phyloP scores from a whole-genome alignment of 2,113 vertebrate species.

The Burhinus bistriatus region DNA sequence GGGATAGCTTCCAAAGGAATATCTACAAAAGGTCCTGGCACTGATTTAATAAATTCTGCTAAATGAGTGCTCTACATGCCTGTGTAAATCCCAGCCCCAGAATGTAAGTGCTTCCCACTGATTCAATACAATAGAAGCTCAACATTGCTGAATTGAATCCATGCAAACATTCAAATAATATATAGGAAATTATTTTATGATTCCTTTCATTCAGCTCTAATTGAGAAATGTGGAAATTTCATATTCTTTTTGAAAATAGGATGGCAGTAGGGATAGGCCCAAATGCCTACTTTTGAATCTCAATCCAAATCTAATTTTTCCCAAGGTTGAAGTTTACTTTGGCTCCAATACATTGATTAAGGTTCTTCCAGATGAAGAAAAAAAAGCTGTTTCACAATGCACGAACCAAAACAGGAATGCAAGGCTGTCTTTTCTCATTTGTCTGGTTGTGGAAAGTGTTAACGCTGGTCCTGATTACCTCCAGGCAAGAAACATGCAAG shows the following conservation, averaged over 20 bases:
- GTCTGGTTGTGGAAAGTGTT: not conserved
- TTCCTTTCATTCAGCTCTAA: not conserved
- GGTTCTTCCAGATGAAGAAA: not conserved
- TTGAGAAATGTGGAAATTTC: not conserved
- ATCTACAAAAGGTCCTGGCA: not conserved
- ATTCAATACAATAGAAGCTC: constrained; percentile 8
- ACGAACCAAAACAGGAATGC: not conserved
- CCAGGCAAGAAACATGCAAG: not conserved
- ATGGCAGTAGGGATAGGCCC: not conserved
- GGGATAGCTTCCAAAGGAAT: not conserved
- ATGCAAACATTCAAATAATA: constrained; percentile 7
- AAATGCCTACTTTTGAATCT: not conserved
- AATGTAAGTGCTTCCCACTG: constrained; percentile 22
- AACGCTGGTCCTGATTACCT: not conserved
- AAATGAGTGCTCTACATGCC: not conserved
- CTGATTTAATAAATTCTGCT: not conserved
- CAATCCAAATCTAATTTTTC: not conserved
- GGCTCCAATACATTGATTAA: not conserved
- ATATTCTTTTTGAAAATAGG: not conserved
- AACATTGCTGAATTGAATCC: constrained; percentile 10
- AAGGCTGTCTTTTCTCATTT: not conserved
- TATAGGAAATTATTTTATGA: constrained; percentile 12
- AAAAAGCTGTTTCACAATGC: not conserved
- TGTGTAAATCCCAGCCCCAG: constrained; percentile 1
- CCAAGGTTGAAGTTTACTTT: not conserved